Percentiles rank a stretch among this genome's conserved stretches.
Conservation (phyloP, 2,797 vertebrate genomes). For the Arrhamphus sclerolepis region DNA sequence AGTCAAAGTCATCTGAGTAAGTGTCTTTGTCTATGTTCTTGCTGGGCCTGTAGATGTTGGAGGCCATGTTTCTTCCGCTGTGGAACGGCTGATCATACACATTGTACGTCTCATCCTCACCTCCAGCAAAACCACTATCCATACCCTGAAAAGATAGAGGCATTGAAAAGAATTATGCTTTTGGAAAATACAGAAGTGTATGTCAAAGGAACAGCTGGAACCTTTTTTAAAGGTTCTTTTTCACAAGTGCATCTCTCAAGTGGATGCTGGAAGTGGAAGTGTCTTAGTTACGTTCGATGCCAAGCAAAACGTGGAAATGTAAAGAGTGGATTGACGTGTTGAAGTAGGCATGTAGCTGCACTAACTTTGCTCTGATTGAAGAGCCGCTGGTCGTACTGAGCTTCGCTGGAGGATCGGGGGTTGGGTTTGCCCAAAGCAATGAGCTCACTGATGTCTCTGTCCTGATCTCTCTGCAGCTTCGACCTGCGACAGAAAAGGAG, state of each 20-base stretch:
- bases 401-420: conserved; percentile 88
- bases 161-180: neutral
- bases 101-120: conserved; percentile 94
- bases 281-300: too few species aligned
- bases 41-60: conserved; percentile 94
- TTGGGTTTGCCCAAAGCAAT: conserved; percentile 94
- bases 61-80: conserved; percentile 91
- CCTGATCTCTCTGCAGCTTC: conserved; percentile 95
- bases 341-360: neutral
- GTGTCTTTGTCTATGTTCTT: conserved; percentile 92
- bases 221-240: too few species aligned
- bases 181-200: neutral
- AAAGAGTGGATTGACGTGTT: too few species aligned
- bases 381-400: conserved; percentile 95
- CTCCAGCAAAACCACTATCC: conserved; percentile 96
- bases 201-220: too few species aligned
- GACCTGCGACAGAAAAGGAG: conserved; percentile 78
- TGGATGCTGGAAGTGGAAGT: too few species aligned
- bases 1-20: conserved; percentile 91
- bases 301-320: too few species aligned
- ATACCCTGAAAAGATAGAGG: conserved; percentile 82
- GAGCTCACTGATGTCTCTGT: conserved; percentile 96
- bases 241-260: too few species aligned
- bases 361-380: conserved; percentile 95
- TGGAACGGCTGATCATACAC: conserved; percentile 96